Percentiles rank a stretch among this genome's conserved stretches.
Conservation (phyloP, 2,888 invertebrate species). For the Ichneumoninae sp. region DNA sequence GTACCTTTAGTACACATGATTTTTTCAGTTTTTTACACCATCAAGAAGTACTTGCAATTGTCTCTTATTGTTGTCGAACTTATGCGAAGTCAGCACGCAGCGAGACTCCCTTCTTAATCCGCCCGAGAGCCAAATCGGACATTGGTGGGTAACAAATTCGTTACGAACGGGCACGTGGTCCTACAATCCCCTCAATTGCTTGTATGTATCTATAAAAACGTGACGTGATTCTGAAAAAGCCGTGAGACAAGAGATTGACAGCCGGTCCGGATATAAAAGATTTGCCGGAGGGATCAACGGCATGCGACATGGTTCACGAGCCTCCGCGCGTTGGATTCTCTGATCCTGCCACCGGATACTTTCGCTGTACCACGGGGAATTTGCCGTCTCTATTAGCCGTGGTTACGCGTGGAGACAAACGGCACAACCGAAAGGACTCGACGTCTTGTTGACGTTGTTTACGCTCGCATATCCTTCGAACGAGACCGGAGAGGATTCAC, state of each 20-base stretch:
- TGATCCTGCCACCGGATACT: not conserved
- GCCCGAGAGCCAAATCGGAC: too few species aligned
- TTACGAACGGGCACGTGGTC: too few species aligned
- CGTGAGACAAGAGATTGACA: not conserved
- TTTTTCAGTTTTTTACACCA: too few species aligned
- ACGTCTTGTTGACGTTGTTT: slow-evolving; percentile 4
- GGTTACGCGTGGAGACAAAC: not conserved
- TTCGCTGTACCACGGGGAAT: not conserved
- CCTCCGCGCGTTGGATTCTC: not conserved
- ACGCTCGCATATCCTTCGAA: not conserved
- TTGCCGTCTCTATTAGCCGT: not conserved
- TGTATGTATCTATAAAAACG: slow-evolving; percentile 15
- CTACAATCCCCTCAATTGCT: slow-evolving; percentile 4
- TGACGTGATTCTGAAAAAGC: slow-evolving; percentile 37
- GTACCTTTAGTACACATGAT: too few species aligned
- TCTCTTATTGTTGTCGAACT: too few species aligned
- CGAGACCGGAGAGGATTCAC: not conserved
- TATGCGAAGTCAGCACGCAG: too few species aligned
- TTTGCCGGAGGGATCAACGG: slow-evolving; percentile 35
- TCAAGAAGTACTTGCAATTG: too few species aligned
- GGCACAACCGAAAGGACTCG: slow-evolving; percentile 5
- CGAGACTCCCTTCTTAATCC: too few species aligned
- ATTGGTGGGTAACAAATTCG: too few species aligned
- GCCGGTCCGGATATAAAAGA: slow-evolving; percentile 21
- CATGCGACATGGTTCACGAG: slow-evolving; percentile 32